phyloP scores from a whole-genome alignment of 2,888 invertebrate genomes.

The Drosophila hamatofila region DNA sequence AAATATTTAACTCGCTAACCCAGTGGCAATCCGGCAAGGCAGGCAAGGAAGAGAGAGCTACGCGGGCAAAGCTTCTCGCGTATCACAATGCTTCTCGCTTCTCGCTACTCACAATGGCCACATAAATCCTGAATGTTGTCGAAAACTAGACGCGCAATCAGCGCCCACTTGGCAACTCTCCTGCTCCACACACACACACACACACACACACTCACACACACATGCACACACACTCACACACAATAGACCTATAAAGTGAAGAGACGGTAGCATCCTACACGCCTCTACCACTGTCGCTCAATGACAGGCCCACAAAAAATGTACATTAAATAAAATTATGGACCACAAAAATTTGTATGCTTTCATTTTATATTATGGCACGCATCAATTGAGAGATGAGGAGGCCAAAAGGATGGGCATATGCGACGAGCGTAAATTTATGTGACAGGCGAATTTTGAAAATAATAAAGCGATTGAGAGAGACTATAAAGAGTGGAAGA shows the following conservation, averaged over 20 bases:
- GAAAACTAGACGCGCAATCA: constrained; percentile 1
- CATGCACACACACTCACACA: background rate
- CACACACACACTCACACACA: background rate
- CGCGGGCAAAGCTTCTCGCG: background rate
- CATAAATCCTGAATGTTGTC: background rate
- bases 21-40: background rate
- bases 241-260: constrained; percentile 16
- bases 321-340: constrained; percentile 37
- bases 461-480: background rate
- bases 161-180: background rate
- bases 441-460: background rate
- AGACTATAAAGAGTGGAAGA: no score
- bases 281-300: background rate
- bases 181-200: background rate
- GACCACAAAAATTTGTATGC: constrained; percentile 35
- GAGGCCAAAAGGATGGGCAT: background rate
- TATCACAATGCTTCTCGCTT: background rate
- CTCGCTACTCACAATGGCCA: constrained; percentile 2
- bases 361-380: constrained; percentile 14
- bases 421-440: background rate
- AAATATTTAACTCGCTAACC: constrained; percentile 9
- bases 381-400: background rate
- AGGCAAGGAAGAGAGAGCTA: background rate
- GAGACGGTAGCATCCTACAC: background rate
- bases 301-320: constrained; percentile 15